Evolutionary conservation across 2,888 invertebrate species (phyloP).

Genomic region (Noctua comes): DNA sequence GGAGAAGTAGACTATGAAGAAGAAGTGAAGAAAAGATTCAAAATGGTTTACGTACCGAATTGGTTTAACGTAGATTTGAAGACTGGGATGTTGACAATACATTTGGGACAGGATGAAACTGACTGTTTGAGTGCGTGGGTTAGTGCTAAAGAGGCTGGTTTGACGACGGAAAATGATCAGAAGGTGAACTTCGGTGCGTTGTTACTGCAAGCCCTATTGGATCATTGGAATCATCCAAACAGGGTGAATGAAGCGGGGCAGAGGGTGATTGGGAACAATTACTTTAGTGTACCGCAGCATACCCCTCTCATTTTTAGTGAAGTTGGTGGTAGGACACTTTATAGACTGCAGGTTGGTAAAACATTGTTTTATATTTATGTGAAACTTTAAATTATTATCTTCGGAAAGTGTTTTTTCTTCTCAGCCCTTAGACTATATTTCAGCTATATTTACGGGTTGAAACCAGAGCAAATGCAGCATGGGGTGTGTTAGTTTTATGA

Average conservation of each 20-base stretch:
- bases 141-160: conserved; percentile 97
- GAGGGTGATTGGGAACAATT: conserved; percentile 93
- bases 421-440: too few species aligned
- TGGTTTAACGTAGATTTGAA: conserved; percentile 99
- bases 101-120: conserved; percentile 98
- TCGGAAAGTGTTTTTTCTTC: too few species aligned
- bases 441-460: too few species aligned
- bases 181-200: conserved; percentile 99
- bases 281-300: conserved; percentile 97
- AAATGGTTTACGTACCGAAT: conserved; percentile 98
- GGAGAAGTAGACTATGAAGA: conserved; percentile 98
- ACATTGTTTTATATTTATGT: neutral
- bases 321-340: conserved; percentile 98
- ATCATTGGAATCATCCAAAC: conserved; percentile 96
- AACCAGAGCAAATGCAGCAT: too few species aligned
- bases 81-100: conserved; percentile 99
- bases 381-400: neutral
- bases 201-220: conserved; percentile 97
- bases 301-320: conserved; percentile 99
- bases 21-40: conserved; percentile 97
- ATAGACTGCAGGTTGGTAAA: conserved; percentile 91
- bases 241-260: conserved; percentile 92
- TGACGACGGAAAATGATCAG: conserved; percentile 94
- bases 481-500: too few species aligned
- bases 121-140: conserved; percentile 99